Percentiles rank a stretch among this genome's conserved stretches.
Evolutionary conservation across 2,113 vertebrate genomes (phyloP).

Genomic region (Athene cunicularia): DNA sequence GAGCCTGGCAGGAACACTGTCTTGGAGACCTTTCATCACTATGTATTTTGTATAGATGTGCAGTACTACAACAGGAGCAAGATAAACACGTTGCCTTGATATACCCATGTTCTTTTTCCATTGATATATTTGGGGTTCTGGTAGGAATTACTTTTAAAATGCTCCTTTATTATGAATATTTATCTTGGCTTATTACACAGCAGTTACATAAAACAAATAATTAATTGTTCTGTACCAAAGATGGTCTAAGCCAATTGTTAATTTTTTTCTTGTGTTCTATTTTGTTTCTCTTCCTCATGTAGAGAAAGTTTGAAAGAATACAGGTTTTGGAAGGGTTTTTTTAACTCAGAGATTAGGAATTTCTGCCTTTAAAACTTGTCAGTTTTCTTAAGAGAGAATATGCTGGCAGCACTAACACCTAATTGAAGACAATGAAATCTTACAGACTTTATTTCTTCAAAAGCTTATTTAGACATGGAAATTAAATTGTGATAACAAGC

Average conservation of each 20-base stretch:
- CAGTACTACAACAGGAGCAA: not conserved
- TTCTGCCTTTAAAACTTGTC: not conserved
- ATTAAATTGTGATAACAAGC: not conserved
- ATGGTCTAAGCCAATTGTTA: not conserved
- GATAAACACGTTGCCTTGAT: not conserved
- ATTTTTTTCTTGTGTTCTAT: not conserved
- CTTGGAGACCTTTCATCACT: not conserved
- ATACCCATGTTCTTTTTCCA: not conserved
- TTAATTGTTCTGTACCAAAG: not conserved
- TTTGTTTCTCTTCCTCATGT: not conserved
- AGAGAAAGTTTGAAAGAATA: not conserved
- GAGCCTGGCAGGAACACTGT: rapidly evolving
- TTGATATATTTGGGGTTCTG: not conserved
- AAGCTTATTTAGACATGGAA: not conserved
- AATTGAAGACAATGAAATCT: not conserved
- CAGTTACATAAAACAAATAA: too few species aligned
- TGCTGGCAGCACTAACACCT: not conserved
- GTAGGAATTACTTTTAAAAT: not conserved
- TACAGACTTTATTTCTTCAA: not conserved
- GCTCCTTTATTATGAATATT: not conserved
- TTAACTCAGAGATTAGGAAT: not conserved
- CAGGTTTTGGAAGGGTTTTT: not conserved
- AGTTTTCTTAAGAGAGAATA: not conserved
- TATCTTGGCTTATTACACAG: not conserved
- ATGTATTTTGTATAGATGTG: rapidly evolving